These are phyloP conservation scores for Noctilio leporinus DNA, from an alignment of 2,113 vertebrate genomes.

Conservation along the genomic window DNA sequence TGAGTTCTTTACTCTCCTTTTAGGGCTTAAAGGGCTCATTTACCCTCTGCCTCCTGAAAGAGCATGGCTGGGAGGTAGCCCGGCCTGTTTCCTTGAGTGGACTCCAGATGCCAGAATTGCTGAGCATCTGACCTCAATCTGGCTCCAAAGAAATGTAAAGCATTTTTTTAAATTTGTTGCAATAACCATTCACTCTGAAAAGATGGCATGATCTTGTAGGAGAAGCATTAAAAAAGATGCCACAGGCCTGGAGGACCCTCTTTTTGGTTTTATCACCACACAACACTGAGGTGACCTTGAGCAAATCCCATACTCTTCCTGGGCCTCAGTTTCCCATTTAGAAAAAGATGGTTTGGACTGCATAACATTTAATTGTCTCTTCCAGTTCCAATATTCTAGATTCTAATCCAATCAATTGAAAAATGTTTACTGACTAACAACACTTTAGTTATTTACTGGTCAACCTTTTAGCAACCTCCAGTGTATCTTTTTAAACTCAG, in stretches of 20 bases:
- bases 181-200: background rate
- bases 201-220: background rate
- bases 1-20: background rate
- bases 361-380: background rate
- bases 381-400: background rate
- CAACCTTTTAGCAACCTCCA: background rate
- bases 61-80: background rate
- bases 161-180: background rate
- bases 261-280: background rate
- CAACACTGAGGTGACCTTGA: background rate
- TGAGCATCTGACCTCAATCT: background rate
- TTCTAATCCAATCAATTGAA: background rate
- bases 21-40: background rate
- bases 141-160: background rate
- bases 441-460: background rate
- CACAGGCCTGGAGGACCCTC: background rate
- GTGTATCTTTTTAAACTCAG: background rate
- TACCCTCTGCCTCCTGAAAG: background rate
- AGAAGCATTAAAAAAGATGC: background rate
- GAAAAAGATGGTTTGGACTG: background rate
- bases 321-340: background rate
- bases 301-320: background rate
- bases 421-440: background rate
- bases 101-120: background rate
- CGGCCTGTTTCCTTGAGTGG: background rate